A percentile compares a stretch with the other conserved stretches of the same genome.
These are phyloP conservation scores for Brachionus asplanchnoidis DNA, from an alignment of 1,140 invertebrate genomes.

Conservation along the genomic window DNA sequence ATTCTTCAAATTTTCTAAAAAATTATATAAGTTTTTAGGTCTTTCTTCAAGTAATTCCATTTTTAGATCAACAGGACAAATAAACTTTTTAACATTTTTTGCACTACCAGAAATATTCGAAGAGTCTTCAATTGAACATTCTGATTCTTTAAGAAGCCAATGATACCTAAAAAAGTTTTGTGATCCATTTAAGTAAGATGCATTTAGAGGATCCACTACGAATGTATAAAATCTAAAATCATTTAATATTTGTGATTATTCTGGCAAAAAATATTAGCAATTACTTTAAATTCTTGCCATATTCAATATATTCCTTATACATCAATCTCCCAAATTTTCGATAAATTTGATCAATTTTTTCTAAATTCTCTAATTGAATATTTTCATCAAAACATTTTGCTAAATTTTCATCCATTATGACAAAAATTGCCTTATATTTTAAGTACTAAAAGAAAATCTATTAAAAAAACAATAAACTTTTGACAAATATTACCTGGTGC, in stretches of 20 bases:
- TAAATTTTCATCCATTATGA: background rate
- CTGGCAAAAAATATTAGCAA: background rate
- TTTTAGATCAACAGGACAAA: background rate
- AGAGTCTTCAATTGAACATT: background rate
- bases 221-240: background rate
- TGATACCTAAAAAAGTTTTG: background rate
- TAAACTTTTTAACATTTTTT: background rate
- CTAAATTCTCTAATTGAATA: background rate
- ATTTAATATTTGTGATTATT: background rate
- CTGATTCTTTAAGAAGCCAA: background rate
- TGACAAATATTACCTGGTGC: background rate
- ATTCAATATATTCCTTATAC: slow-evolving; percentile 22
- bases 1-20: background rate
- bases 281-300: slow-evolving; percentile 5
- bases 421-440: background rate
- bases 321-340: background rate
- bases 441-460: background rate
- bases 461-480: background rate
- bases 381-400: background rate
- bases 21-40: background rate
- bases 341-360: background rate
- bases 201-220: background rate
- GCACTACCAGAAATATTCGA: background rate
- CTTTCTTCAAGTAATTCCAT: background rate
- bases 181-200: background rate